These are phyloP conservation scores for Baccha elongata DNA, from an alignment of 2,888 invertebrate genomes.

Conservation along the genomic window DNA sequence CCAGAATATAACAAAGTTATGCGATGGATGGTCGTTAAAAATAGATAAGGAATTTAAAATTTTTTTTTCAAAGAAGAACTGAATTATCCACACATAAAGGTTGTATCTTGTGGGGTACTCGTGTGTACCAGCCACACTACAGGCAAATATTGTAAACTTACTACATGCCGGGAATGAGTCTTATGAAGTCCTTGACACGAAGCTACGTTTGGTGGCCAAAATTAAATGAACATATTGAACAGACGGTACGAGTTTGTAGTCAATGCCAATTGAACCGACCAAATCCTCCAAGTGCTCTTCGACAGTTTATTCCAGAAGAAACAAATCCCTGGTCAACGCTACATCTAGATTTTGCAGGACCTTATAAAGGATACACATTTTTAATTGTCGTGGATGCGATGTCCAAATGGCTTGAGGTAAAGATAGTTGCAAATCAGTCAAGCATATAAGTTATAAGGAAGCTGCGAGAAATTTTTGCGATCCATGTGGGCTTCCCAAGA, in stretches of 20 bases:
- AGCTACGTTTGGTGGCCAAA: constrained; percentile 6
- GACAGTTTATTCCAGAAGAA: constrained; percentile 1
- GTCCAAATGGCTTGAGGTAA: constrained; percentile 7
- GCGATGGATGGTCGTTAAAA: background rate
- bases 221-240: background rate
- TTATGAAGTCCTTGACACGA: constrained; percentile 2
- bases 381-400: constrained; percentile 5
- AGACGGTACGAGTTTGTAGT: background rate
- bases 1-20: background rate
- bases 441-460: background rate
- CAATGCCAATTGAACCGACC: background rate
- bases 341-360: constrained; percentile 4
- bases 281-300: background rate
- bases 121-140: constrained; percentile 6
- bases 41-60: background rate
- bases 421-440: background rate
- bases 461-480: background rate
- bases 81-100: constrained; percentile 15
- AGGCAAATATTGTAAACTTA: too few relatives aligned
- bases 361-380: background rate
- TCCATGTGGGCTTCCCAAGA: background rate
- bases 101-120: constrained; percentile 1
- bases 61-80: constrained; percentile 3
- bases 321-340: constrained; percentile 4
- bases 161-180: constrained; percentile 18